These are phyloP conservation scores for Aplocera efformata DNA, from an alignment of 2,888 invertebrate genomes.

Conservation along the genomic window DNA sequence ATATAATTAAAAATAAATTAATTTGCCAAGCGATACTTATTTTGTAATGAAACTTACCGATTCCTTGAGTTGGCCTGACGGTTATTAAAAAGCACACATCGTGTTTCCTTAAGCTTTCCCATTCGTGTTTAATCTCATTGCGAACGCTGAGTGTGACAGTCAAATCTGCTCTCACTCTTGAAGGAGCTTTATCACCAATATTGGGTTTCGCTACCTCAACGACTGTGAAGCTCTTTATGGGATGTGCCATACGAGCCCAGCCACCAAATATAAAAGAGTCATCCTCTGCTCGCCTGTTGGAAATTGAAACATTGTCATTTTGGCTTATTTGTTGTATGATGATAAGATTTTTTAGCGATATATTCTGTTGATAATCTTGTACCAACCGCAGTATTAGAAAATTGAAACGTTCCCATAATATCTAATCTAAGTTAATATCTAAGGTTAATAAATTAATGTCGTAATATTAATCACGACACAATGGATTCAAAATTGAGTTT, in stretches of 20 bases:
- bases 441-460: too few relatives aligned
- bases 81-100: slow-evolving; percentile 98
- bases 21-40: too few relatives aligned
- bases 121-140: slow-evolving; percentile 95
- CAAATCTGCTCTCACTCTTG: slow-evolving; percentile 96
- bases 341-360: too few relatives aligned
- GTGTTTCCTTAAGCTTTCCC: slow-evolving; percentile 97
- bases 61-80: slow-evolving; percentile 90
- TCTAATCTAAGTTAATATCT: too few relatives aligned
- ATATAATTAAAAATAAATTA: too few relatives aligned
- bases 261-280: slow-evolving; percentile 94
- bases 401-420: too few relatives aligned
- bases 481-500: too few relatives aligned
- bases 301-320: background rate
- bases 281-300: slow-evolving; percentile 90
- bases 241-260: slow-evolving; percentile 99
- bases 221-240: slow-evolving; percentile 94
- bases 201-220: slow-evolving; percentile 97
- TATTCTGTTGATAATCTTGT: too few relatives aligned
- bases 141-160: slow-evolving; percentile 95
- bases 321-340: too few relatives aligned
- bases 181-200: slow-evolving; percentile 96
- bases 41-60: too few relatives aligned
- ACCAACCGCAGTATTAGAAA: too few relatives aligned
- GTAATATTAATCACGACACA: too few relatives aligned